Conservation (phyloP, 2,797 vertebrate genomes). For the Coracias cyanogaster region DNA sequence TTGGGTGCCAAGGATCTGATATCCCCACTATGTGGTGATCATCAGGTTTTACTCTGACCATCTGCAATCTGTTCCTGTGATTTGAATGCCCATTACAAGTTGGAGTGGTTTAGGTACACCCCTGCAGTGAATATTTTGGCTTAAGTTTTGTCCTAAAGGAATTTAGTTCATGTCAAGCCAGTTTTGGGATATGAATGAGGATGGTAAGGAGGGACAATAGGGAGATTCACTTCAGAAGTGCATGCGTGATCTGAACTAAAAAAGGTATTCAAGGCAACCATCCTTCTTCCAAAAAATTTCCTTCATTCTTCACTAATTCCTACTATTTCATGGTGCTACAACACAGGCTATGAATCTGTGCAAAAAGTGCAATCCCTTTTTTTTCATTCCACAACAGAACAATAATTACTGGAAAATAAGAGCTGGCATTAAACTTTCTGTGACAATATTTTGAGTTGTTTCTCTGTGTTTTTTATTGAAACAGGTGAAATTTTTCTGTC, state of each 20-base stretch:
- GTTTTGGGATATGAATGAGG: background rate
- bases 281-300: background rate
- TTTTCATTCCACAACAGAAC: background rate
- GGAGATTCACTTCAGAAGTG: background rate
- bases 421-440: background rate
- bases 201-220: background rate
- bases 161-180: background rate
- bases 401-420: background rate
- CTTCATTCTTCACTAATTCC: background rate
- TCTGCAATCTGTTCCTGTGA: background rate
- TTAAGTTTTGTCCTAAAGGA: background rate
- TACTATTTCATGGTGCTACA: background rate
- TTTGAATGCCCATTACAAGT: background rate
- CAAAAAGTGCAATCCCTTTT: background rate
- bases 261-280: background rate
- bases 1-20: background rate
- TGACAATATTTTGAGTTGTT: background rate
- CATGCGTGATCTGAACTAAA: background rate
- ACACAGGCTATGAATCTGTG: background rate
- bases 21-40: background rate
- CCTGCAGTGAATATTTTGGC: background rate
- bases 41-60: background rate
- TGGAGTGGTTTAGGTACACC: background rate
- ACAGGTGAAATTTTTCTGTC: background rate
- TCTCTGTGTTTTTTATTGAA: background rate